Evolutionary conservation across 2,797 vertebrate genomes (phyloP).

Genomic region (Ceyx erithaca): DNA sequence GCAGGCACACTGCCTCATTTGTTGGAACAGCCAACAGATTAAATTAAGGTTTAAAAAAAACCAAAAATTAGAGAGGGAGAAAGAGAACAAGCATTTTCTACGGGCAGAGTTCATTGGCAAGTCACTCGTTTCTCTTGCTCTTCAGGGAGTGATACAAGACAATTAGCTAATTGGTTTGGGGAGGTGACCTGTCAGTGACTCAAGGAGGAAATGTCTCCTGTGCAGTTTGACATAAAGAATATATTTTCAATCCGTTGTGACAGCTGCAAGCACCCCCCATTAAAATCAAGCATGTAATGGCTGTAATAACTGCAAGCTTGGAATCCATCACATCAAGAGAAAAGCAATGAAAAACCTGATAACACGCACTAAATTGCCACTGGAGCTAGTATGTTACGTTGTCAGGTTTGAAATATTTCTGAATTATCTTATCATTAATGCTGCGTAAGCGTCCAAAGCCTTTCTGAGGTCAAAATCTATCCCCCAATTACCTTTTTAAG

Average conservation of each 20-base stretch:
- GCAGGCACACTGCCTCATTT: slow-evolving; percentile 56
- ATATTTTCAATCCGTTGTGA: slow-evolving; percentile 67
- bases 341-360: slow-evolving; percentile 59
- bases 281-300: slow-evolving; percentile 66
- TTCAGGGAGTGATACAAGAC: slow-evolving; percentile 75
- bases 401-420: slow-evolving; percentile 69
- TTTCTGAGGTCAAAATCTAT: neutral
- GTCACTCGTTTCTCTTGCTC: slow-evolving; percentile 71
- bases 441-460: neutral
- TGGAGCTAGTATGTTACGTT: slow-evolving; percentile 19
- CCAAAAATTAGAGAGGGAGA: slow-evolving; percentile 22
- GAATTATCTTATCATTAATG: slow-evolving; percentile 51
- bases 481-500: neutral
- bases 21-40: slow-evolving; percentile 55
- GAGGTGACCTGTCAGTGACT: slow-evolving; percentile 76
- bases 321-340: slow-evolving; percentile 38
- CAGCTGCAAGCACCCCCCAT: slow-evolving; percentile 60
- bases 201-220: slow-evolving; percentile 62
- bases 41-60: slow-evolving; percentile 68
- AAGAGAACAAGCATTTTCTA: slow-evolving; percentile 48
- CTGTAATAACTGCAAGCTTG: slow-evolving; percentile 51
- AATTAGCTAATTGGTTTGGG: slow-evolving; percentile 84
- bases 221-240: slow-evolving; percentile 68
- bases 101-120: slow-evolving; percentile 69
- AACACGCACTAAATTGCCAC: slow-evolving; percentile 31